Evolutionary conservation across 2,797 vertebrate species (phyloP), one percentile per base, ranked within the genome.

Genomic region (Falco berigora): DNA sequence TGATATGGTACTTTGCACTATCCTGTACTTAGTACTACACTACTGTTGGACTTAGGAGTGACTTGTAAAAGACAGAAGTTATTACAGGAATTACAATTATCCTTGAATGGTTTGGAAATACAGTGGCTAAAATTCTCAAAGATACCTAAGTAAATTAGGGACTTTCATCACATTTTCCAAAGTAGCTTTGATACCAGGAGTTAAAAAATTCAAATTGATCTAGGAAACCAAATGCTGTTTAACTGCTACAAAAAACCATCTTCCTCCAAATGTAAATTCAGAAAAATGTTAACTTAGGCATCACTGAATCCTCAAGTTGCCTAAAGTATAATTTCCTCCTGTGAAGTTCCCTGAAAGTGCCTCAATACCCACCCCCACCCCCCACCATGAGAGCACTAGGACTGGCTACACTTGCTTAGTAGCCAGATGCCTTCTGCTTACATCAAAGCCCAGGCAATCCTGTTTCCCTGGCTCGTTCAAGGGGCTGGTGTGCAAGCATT

Each of bases 91-190:
- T 89, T 72, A 58, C 23, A 91, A 28, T 56, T 85, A 64, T n/a
- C 25, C 13, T 64, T 78, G 24, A 44, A 64, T 25, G 10, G 20
- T 64, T 49, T 84, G 27, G 28, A 84, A 78, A 59, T 14, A 81
- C 12, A 63, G 24, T 24, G 16, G 46, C 12, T 89, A 72, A 95
- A 89, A 91, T 87, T 84, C 40, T 72, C 30, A 67, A 63, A 88
- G 36, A 64, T 24, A 63, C 2, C 3, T 10, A 22, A 24, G 8
- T 14, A 78, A 81, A 77, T 47, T 40, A 75, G 64, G 5, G 22
- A 56, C 24, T 75, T 84, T 13, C 18, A 68, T 38, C 34, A 50
- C 4, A 42, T 62, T 90, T 93, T 69, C 18, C 42, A 23, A 82
- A 73, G 25, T 12, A 44, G 13, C 3, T 82, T 38, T 82, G 23